Conservation (phyloP, 2,888 invertebrate genomes). For the Ophraella communa region DNA sequence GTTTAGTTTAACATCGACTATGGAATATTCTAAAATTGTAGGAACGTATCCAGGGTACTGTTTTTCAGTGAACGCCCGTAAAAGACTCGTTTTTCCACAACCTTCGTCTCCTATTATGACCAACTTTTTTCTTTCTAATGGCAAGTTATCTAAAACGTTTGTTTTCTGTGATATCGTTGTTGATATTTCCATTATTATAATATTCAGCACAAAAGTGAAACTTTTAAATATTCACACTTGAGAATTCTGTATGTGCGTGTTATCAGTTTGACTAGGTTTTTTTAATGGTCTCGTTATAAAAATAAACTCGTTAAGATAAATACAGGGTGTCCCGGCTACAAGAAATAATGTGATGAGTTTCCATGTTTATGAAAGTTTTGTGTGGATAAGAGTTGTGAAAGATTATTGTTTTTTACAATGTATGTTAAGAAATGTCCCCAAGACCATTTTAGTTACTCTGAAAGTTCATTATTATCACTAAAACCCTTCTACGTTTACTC, state of each 20-base stretch:
- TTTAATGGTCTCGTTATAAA: too few species aligned
- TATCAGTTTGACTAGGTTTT: background rate
- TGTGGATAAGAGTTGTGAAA: too few species aligned
- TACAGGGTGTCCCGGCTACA: too few species aligned
- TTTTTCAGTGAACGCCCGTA: background rate
- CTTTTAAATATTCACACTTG: background rate
- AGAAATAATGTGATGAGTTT: too few species aligned
- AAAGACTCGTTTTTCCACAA: slow-evolving; percentile 1
- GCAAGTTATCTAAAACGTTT: background rate
- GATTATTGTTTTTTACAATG: too few species aligned
- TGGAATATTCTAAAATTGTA: slow-evolving; percentile 1
- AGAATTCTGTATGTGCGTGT: background rate
- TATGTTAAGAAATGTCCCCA: too few species aligned
- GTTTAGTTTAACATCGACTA: background rate
- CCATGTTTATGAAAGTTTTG: too few species aligned
- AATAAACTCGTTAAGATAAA: too few species aligned
- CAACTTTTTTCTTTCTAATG: background rate
- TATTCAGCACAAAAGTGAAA: background rate
- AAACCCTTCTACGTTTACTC: too few species aligned
- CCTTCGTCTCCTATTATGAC: background rate
- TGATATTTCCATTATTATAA: background rate
- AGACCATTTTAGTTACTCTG: too few species aligned
- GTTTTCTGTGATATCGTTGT: background rate
- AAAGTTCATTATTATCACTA: too few species aligned
- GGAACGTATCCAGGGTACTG: background rate